Conservation (phyloP, 2,797 vertebrate species). For the Setipinna tenuifilis region DNA sequence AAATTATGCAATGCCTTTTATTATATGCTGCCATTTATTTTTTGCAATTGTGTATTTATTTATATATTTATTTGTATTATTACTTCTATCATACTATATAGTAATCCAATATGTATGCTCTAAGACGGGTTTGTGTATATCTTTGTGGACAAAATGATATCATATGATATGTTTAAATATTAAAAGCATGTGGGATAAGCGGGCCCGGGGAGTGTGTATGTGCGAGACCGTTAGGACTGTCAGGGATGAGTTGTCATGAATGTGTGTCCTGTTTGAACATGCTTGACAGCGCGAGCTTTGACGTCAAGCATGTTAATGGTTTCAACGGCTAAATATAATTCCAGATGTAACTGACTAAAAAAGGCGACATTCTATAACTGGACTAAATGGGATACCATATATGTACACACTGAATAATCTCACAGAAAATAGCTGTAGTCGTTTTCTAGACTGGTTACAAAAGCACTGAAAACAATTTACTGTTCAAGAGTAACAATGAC, state of each 20-base stretch:
- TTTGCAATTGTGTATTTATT: not conserved
- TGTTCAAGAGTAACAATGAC: not conserved
- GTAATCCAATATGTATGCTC: no score
- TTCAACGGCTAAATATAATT: conserved; percentile 6
- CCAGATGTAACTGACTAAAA: not conserved
- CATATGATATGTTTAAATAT: not conserved
- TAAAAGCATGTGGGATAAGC: not conserved
- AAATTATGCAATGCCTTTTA: not conserved
- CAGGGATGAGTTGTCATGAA: not conserved
- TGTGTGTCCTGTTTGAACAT: not conserved
- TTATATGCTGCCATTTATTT: not conserved
- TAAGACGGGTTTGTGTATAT: no score
- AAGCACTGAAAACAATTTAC: not conserved
- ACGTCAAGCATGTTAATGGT: conserved; percentile 9
- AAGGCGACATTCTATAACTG: not conserved
- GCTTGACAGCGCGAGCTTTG: not conserved
- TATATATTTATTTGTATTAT: not conserved
- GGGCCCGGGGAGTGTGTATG: not conserved
- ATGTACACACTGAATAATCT: not conserved
- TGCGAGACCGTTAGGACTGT: not conserved
- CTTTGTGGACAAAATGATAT: no score
- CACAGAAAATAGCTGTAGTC: not conserved
- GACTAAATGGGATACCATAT: not conserved
- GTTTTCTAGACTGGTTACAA: not conserved
- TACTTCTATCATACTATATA: no score